phyloP scores from a whole-genome alignment of 1,140 invertebrate genomes.

The Spodoptera frugiperda region DNA sequence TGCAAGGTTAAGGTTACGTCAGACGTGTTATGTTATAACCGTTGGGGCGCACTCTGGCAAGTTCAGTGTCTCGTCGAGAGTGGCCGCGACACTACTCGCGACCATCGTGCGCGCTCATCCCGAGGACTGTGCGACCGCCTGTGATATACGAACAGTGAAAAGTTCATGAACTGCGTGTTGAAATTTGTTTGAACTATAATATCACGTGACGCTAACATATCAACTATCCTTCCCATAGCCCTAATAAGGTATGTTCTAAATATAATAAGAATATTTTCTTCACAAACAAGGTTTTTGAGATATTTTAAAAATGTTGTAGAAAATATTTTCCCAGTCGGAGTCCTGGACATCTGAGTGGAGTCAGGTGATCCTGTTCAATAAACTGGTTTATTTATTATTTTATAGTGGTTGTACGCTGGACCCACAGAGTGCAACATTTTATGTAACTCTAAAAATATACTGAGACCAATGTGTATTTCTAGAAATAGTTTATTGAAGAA shows the following conservation, averaged over 20 bases:
- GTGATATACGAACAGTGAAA: conserved; percentile 84
- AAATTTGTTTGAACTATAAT: conserved; percentile 80
- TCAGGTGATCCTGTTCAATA: conserved; percentile 67
- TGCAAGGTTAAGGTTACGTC: conserved; percentile 87
- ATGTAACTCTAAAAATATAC: neutral
- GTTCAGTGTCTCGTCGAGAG: conserved; percentile 86
- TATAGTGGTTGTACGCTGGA: conserved; percentile 59
- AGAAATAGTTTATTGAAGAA: neutral
- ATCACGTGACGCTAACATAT: conserved; percentile 64
- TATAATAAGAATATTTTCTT: conserved; percentile 5
- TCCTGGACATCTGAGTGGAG: conserved; percentile 42
- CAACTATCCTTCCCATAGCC: conserved; percentile 49
- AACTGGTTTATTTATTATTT: conserved; percentile 80
- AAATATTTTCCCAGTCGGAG: conserved; percentile 48
- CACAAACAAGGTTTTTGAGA: conserved; percentile 1
- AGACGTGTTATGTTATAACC: conserved; percentile 87
- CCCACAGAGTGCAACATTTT: conserved; percentile 5
- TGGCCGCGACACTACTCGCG: conserved; percentile 82
- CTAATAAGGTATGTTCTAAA: conserved; percentile 58
- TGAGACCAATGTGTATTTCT: neutral
- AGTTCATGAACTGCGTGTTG: conserved; percentile 84
- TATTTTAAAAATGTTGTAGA: conserved; percentile 37
- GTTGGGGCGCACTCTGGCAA: conserved; percentile 84
- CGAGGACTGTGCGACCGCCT: conserved; percentile 79
- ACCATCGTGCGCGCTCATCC: conserved; percentile 69